phyloP scores from a whole-genome alignment of 2,888 invertebrate genomes.

The Mesorhabditis sp. region DNA sequence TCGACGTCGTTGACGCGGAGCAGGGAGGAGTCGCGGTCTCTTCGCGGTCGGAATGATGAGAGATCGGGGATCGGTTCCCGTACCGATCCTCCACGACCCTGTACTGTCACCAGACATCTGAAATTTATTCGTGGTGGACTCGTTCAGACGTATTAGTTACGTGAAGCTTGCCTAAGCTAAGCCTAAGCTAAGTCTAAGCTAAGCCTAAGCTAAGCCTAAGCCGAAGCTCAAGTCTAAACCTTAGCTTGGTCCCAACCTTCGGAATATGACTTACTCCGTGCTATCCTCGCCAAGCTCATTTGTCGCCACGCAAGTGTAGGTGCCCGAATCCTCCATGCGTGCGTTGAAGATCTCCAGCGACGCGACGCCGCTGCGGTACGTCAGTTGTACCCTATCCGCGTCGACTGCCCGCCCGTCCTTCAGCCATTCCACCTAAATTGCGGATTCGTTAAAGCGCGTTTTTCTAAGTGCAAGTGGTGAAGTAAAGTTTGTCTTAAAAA shows the following conservation, averaged over 20 bases:
- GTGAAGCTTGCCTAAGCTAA: too few species aligned
- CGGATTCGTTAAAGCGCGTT: not conserved
- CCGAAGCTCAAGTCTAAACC: too few species aligned
- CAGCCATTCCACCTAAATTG: slow-evolving; percentile 58
- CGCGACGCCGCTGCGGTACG: slow-evolving; percentile 85
- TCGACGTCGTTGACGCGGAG: slow-evolving; percentile 4
- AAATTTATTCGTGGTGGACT: not conserved
- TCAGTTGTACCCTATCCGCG: slow-evolving; percentile 66
- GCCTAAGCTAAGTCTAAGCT: too few species aligned
- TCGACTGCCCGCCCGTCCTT: slow-evolving; percentile 88
- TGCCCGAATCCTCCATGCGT: slow-evolving; percentile 88
- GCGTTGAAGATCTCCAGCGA: slow-evolving; percentile 94
- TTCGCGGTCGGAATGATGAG: not conserved
- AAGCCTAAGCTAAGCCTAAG: too few species aligned
- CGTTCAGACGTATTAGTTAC: too few species aligned
- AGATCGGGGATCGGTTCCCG: not conserved
- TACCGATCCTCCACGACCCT: slow-evolving; percentile 67
- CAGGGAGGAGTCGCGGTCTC: not conserved
- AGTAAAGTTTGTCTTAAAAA: slow-evolving; percentile 6
- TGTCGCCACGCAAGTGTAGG: slow-evolving; percentile 86
- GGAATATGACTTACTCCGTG: slow-evolving; percentile 74
- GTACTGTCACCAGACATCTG: slow-evolving; percentile 71
- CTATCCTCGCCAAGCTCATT: slow-evolving; percentile 91
- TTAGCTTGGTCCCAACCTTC: too few species aligned
- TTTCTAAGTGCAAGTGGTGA: not conserved